Evolutionary conservation across 92 coral and sea anemone genomes (phyloP), one percentile per base, ranked within the genome.

Genomic region (Umimayanthus kanabou): DNA sequence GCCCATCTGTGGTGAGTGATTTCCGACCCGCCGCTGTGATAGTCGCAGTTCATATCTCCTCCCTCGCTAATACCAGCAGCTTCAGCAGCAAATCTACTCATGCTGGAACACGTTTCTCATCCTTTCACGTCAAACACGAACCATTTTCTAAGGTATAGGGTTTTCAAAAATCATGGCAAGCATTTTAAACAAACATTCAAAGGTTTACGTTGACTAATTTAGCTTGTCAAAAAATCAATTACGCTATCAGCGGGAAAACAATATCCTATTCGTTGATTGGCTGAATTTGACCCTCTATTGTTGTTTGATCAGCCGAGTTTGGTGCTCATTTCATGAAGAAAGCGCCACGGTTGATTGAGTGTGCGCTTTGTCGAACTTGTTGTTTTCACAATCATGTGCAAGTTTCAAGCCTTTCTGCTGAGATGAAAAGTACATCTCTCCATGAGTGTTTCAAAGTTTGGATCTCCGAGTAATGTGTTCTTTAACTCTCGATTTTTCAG

Each of bases 381-480:
- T 90, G 79, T 91, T 88, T 95, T 95, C 93, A 85, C 94, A 93
- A 90, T 80, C 89, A 90, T 90, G 98, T 92, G 98, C 84, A 95
- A 85, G 96, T 90, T 88, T 86, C 33, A 85, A 58, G 58, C 74
- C 74, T 74, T 73, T 61, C 85, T 64, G 22, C 47, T 66, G 11
- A 50, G 73, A 55, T 64, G 73, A 76, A 78, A 39, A 65, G 23
- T 49, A 39, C 85, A 49, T 8, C 45, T 23, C 29, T 28, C 76
- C 65, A 50, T 39, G 79, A 65, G 7, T 84, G 45, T 72, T 66
- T 53, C 25, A 39, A 22, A 45, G 26, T 20, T 73, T 61, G 33
- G 61, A 39, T 40, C 30, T 66, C 16, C 26, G 23, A 85, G 73
- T 53, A 73, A 64, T 6, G 13, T 11, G 43, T 50, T 70, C 14